Evolutionary conservation across 2,797 vertebrate genomes (phyloP).

Genomic region (Poecilia gillii): DNA sequence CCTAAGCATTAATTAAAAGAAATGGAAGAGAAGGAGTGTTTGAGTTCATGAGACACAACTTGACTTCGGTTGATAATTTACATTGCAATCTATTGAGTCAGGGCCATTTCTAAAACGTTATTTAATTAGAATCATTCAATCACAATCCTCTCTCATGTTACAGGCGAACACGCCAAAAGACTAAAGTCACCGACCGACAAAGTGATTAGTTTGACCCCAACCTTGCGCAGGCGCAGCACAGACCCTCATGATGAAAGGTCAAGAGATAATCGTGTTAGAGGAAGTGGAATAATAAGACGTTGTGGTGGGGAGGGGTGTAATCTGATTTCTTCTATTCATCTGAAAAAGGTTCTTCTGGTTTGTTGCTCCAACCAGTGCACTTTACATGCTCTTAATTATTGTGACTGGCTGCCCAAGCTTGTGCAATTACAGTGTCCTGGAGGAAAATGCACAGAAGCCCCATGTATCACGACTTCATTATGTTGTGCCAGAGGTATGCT

Average conservation of each 20-base stretch:
- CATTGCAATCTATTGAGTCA: slow-evolving; percentile 12
- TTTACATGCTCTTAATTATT: slow-evolving; percentile 19
- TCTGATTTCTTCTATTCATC: slow-evolving; percentile 8
- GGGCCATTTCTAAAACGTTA: not conserved
- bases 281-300: slow-evolving; percentile 35
- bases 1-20: not conserved
- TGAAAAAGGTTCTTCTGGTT: slow-evolving; percentile 15
- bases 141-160: not conserved
- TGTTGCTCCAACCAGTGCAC: slow-evolving; percentile 2
- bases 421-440: slow-evolving; percentile 16
- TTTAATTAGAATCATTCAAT: slow-evolving; percentile 1
- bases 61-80: slow-evolving; percentile 8
- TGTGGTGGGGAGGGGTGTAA: not conserved
- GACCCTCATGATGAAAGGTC: slow-evolving; percentile 14
- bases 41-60: not conserved
- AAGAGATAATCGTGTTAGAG: slow-evolving; percentile 24
- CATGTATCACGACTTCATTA: slow-evolving; percentile 18
- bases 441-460: slow-evolving; percentile 5
- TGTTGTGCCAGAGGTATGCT: slow-evolving; percentile 21
- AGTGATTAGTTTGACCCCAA: slow-evolving; percentile 28
- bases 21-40: not conserved
- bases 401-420: not conserved
- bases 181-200: not conserved
- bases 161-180: slow-evolving; percentile 9
- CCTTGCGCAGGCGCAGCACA: not conserved